Percentiles rank a stretch among this genome's conserved stretches.
Evolutionary conservation across 2,113 vertebrate species (phyloP).

Genomic region (Dipodomys spectabilis): DNA sequence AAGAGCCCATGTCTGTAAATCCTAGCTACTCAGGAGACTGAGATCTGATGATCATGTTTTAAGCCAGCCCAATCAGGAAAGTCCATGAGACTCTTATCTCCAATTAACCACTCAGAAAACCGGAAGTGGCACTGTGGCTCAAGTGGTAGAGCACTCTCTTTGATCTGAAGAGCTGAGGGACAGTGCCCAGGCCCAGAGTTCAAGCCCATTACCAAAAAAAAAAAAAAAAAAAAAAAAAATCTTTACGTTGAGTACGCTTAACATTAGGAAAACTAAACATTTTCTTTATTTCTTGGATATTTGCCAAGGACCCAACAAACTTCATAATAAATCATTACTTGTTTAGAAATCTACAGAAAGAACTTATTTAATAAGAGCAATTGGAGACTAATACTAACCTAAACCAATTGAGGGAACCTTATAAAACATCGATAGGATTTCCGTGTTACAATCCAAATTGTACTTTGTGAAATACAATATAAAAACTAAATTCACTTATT

Average conservation of each 20-base stretch:
- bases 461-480: neutral
- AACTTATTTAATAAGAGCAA: conserved; percentile 15
- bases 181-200: no score
- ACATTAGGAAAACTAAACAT: neutral
- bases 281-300: neutral
- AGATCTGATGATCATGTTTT: no score
- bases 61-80: no score
- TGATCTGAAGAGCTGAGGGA: no score
- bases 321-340: neutral
- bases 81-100: no score
- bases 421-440: neutral
- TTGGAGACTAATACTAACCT: neutral
- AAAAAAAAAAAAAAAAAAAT: no score
- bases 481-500: conserved; percentile 28
- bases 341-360: neutral
- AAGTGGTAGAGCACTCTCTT: no score
- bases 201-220: no score
- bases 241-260: conserved; percentile 21
- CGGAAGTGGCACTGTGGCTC: no score
- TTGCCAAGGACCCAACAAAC: neutral
- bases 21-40: no score
- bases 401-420: neutral
- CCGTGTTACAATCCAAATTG: neutral
- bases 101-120: no score
- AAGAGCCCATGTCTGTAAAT: no score